A percentile compares a stretch with the other conserved stretches of the same genome.
phyloP scores from a whole-genome alignment of 1,140 invertebrate genomes.

The Helicorthomorpha holstii region DNA sequence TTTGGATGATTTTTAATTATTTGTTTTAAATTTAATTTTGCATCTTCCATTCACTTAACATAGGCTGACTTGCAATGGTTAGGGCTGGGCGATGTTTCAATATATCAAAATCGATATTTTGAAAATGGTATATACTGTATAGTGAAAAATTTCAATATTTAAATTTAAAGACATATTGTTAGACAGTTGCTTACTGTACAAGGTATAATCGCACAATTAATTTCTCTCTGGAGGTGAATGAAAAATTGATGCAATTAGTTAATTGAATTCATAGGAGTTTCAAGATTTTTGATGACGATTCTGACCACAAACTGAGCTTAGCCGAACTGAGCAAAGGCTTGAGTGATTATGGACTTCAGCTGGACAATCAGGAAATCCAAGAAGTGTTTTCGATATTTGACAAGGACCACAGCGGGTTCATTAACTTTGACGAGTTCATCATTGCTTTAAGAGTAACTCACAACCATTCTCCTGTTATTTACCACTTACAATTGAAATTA shows the following conservation, averaged over 20 bases:
- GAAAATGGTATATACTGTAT: too few species aligned
- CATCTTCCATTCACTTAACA: too few species aligned
- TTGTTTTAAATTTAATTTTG: too few species aligned
- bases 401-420: constrained; percentile 23
- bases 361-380: constrained; percentile 18
- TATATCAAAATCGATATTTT: too few species aligned
- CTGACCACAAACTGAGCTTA: constrained; percentile 16
- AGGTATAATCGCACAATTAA: too few species aligned
- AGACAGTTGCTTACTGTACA: too few species aligned
- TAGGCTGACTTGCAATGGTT: too few species aligned
- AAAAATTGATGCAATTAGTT: not conserved
- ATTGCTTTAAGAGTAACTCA: constrained; percentile 23
- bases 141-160: too few species aligned
- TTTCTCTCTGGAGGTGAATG: not conserved
- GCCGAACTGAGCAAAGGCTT: constrained; percentile 27
- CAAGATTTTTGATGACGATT: constrained; percentile 9
- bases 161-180: too few species aligned
- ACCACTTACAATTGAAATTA: not conserved
- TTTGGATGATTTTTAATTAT: too few species aligned
- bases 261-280: constrained; percentile 7
- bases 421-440: constrained; percentile 32
- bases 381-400: constrained; percentile 23
- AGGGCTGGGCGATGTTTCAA: too few species aligned
- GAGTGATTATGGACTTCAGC: constrained; percentile 23
- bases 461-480: not conserved